These are phyloP conservation scores for Physeter macrocephalus DNA, from an alignment of 2,113 vertebrate genomes.

Conservation along the genomic window DNA sequence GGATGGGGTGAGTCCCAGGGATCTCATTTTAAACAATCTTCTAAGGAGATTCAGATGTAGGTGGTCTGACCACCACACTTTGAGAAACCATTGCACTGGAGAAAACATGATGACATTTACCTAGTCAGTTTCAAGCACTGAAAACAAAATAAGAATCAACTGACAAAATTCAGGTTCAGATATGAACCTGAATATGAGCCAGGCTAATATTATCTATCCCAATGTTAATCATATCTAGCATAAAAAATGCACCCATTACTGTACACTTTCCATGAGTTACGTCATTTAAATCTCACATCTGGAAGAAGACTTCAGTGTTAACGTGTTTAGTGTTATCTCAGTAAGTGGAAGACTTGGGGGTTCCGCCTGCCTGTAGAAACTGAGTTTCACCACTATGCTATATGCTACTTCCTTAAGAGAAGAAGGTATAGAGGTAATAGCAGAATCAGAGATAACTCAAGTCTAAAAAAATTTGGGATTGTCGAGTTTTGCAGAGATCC, in stretches of 20 bases:
- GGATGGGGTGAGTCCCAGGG: not conserved
- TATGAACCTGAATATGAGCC: not conserved
- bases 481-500: not conserved
- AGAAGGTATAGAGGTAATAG: not conserved
- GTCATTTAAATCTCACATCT: not conserved
- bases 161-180: not conserved
- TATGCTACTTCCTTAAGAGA: not conserved
- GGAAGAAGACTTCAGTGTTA: not conserved
- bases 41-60: not conserved
- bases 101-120: not conserved
- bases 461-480: not conserved
- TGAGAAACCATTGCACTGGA: not conserved
- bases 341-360: not conserved
- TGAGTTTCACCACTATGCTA: not conserved
- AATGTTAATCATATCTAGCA: not conserved
- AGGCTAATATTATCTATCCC: not conserved
- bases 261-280: not conserved
- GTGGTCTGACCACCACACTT: not conserved
- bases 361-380: not conserved
- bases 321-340: not conserved
- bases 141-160: not conserved
- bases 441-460: not conserved
- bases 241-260: not conserved
- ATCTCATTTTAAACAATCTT: not conserved
- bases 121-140: not conserved